Percentiles rank a stretch among this genome's conserved stretches.
These are phyloP conservation scores for Tachycineta bicolor DNA, from an alignment of 2,113 vertebrate species.

Conservation along the genomic window DNA sequence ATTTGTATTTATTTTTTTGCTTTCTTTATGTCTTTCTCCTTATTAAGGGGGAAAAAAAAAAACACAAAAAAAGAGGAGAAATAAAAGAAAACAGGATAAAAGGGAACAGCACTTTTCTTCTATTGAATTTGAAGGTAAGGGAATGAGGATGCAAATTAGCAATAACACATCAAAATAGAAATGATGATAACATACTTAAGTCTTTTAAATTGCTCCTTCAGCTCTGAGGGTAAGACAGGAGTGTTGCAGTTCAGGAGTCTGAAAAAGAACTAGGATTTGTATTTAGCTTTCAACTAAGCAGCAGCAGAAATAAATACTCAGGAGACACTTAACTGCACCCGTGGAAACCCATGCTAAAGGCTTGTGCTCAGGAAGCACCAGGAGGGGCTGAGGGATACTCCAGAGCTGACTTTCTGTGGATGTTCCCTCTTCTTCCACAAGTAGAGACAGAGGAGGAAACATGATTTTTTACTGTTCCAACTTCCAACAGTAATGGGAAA, in stretches of 20 bases:
- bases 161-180: slow-evolving; percentile 59
- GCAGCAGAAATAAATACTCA: neutral
- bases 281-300: slow-evolving; percentile 10
- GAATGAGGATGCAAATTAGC: slow-evolving; percentile 69
- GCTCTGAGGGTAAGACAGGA: slow-evolving; percentile 25
- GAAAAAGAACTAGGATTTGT: slow-evolving; percentile 18
- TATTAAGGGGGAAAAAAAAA: neutral
- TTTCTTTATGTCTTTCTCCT: slow-evolving; percentile 53
- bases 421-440: neutral
- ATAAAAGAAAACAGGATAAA: slow-evolving; percentile 22
- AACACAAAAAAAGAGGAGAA: neutral
- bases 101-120: slow-evolving; percentile 42
- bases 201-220: slow-evolving; percentile 56
- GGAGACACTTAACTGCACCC: neutral
- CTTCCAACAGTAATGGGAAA: neutral
- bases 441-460: neutral
- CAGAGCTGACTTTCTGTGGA: neutral
- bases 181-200: slow-evolving; percentile 67
- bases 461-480: neutral
- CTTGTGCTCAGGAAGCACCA: neutral
- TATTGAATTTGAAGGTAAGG: slow-evolving; percentile 58
- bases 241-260: slow-evolving; percentile 11
- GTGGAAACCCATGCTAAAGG: neutral
- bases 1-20: slow-evolving; percentile 38
- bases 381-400: neutral